Percentiles rank a stretch among this genome's conserved stretches.
Evolutionary conservation across 1,140 invertebrate species (phyloP).

Genomic region (Asbolus verrucosus): DNA sequence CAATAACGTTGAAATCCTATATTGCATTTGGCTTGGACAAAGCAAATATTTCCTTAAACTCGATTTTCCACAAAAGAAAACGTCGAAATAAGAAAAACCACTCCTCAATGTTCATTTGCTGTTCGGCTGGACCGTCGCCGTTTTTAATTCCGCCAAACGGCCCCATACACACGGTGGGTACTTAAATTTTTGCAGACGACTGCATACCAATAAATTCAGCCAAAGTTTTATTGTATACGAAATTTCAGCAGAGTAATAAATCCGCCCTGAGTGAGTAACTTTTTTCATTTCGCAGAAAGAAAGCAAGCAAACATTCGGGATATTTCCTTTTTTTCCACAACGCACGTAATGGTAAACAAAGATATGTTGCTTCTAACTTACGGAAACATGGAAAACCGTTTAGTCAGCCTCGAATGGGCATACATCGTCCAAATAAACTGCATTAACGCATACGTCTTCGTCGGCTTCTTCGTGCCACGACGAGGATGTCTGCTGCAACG

Average conservation of each 20-base stretch:
- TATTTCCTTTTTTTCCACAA: slow-evolving; percentile 41
- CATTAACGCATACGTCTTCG: slow-evolving; percentile 34
- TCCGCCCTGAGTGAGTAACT: slow-evolving; percentile 33
- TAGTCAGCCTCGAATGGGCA: slow-evolving; percentile 42
- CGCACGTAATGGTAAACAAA: slow-evolving; percentile 47
- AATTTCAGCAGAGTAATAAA: slow-evolving; percentile 36
- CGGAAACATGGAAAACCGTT: slow-evolving; percentile 49
- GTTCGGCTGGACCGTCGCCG: no score
- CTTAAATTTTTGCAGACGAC: slow-evolving; percentile 23
- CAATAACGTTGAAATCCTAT: no score
- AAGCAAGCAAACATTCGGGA: slow-evolving; percentile 31
- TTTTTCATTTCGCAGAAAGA: slow-evolving; percentile 37
- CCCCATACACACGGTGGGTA: background rate
- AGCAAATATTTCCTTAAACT: no score
- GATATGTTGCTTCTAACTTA: slow-evolving; percentile 44
- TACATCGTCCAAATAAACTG: slow-evolving; percentile 41
- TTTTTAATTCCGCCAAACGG: no score
- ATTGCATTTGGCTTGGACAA: no score
- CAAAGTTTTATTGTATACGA: slow-evolving; percentile 18
- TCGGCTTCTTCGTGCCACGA: slow-evolving; percentile 6
- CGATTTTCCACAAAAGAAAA: no score
- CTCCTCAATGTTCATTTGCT: no score
- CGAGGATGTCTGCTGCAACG: background rate
- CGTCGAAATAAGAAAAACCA: no score
- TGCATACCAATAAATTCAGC: slow-evolving; percentile 15